Base-by-base conservation (phyloP, 2,888 invertebrate genomes). In the Epicampocera succincta region DNA sequence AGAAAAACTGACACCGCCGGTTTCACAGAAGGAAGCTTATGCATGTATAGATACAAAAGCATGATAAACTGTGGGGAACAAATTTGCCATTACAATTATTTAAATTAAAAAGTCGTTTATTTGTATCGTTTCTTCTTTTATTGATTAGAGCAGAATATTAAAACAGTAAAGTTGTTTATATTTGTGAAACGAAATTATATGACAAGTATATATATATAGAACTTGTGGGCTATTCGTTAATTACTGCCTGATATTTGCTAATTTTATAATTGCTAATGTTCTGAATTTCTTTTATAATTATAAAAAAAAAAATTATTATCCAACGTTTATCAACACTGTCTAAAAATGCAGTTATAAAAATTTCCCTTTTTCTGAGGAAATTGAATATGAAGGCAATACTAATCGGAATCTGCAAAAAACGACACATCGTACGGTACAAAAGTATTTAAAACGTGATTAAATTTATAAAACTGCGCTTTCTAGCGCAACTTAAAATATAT, bases 361-460 rank as follows among this genome's bases (percentile, higher is more conserved):
- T 6, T 33, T 80, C 69, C 77, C 69, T 54, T 72, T 74, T 82
- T 78, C 60, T 50, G 71, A 52, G 81, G 84, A 84, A 84, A 81
- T 83, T 79, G 42, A 81, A 81, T 50, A 61, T 54, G 69, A 42
- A 76, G 42, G 52, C 42, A 42, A 44, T 60, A 78, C n/a, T 58
- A 69, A 75, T 78, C 61, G 80, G 69, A 44, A 54, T 63, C 80
- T 74, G 66, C 63, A 66, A 74, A 72, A n/a, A 42, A 54, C 42
- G 66, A 65, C 65, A 63, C 33, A 75, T 68, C 54, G 66, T 46
- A 60, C 60, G 19, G 46, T 73, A 65, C n/a, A 65, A 54, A 65
- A 63, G 68, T 68, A 54, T 52, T 44, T 6, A 33, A 79, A 72
- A 73, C 68, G 68, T 29, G 54, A 60, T 71, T 58, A 21, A 21